These are phyloP conservation scores for Mustelus asterias DNA, from an alignment of 2,113 vertebrate genomes.

Conservation along the genomic window DNA sequence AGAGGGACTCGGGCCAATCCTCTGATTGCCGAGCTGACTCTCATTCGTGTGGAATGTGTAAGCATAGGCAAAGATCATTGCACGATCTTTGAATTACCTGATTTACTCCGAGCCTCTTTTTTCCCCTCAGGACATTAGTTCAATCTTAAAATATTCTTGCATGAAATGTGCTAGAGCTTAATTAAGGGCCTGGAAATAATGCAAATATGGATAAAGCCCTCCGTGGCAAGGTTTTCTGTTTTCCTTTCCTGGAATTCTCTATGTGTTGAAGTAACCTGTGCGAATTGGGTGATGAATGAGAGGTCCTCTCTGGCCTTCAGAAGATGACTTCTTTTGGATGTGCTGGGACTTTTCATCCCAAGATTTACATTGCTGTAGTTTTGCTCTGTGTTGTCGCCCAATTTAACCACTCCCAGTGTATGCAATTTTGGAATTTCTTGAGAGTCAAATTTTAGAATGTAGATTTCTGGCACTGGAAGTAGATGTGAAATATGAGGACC, in stretches of 20 bases:
- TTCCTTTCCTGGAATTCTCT: not conserved
- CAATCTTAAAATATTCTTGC: not conserved
- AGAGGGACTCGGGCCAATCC: not conserved
- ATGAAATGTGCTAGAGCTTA: not conserved
- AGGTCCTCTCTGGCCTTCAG: too few relatives aligned
- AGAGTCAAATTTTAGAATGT: not conserved
- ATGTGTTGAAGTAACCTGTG: not conserved
- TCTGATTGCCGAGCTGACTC: not conserved
- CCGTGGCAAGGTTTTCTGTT: not conserved
- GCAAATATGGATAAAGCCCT: not conserved
- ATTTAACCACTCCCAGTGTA: too few relatives aligned
- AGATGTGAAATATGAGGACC: not conserved
- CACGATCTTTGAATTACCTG: too few relatives aligned
- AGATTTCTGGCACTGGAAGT: not conserved
- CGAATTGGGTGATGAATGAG: not conserved
- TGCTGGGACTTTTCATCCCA: not conserved
- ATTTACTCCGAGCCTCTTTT: not conserved
- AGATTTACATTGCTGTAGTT: not conserved
- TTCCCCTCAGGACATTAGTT: not conserved
- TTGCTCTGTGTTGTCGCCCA: not conserved
- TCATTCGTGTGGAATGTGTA: not conserved
- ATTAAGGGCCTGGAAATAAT: not conserved
- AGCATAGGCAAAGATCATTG: not conserved
- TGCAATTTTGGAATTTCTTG: not conserved
- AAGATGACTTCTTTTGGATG: not conserved